Evolutionary conservation across 2,888 invertebrate genomes (phyloP).

Genomic region (Diarsia rubi): DNA sequence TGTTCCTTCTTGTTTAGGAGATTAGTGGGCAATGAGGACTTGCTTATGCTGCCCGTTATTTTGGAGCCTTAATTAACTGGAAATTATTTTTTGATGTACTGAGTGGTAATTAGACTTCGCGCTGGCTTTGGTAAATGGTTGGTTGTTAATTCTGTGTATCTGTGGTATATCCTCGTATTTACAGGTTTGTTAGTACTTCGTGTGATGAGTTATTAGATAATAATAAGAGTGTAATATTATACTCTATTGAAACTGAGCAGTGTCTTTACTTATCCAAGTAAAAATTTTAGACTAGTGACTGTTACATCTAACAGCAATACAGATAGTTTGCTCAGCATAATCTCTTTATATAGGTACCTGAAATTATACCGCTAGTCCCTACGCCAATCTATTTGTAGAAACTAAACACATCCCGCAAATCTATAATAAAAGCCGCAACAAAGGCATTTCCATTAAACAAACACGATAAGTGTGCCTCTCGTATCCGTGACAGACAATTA

Average conservation of each 20-base stretch:
- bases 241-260: not conserved
- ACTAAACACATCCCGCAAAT: constrained; percentile 37
- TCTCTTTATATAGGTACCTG: not conserved
- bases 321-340: not conserved
- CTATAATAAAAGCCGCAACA: constrained; percentile 42
- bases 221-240: not conserved
- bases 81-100: constrained; percentile 53
- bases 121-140: constrained; percentile 28
- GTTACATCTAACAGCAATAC: not conserved
- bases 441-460: constrained; percentile 65
- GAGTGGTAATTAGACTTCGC: constrained; percentile 27
- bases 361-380: not conserved
- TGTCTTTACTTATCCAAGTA: not conserved
- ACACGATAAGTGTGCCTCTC: constrained; percentile 63
- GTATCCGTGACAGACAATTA: constrained; percentile 67
- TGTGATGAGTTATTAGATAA: not conserved
- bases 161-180: not conserved
- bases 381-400: constrained; percentile 24
- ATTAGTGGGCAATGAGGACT: constrained; percentile 60
- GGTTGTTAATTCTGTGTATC: constrained; percentile 20
- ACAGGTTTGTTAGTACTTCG: not conserved
- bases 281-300: not conserved
- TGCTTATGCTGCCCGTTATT: constrained; percentile 56
- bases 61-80: constrained; percentile 43
- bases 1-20: constrained; percentile 63